These are phyloP conservation scores for Gymnobelideus leadbeateri DNA, from an alignment of 2,113 vertebrate species.

Conservation along the genomic window DNA sequence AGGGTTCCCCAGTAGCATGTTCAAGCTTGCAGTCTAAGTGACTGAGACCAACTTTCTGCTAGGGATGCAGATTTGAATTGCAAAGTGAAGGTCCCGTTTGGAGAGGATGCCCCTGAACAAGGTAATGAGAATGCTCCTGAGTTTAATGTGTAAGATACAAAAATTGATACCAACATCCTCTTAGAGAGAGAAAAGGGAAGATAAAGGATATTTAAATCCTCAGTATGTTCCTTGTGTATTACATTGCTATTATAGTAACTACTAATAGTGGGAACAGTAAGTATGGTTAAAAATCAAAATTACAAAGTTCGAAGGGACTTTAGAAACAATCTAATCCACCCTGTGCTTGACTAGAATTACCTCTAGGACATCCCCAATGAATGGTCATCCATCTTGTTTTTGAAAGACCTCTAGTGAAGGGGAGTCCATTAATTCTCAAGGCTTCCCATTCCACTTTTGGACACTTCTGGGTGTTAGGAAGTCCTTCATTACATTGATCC, in stretches of 20 bases:
- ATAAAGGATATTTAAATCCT: neutral
- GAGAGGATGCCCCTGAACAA: slow-evolving; percentile 4
- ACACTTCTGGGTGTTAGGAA: neutral
- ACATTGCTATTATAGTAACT: neutral
- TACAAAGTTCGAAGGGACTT: neutral
- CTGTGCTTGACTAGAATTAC: neutral
- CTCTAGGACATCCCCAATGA: neutral
- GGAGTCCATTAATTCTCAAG: neutral
- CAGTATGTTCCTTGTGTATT: neutral
- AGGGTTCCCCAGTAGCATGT: neutral
- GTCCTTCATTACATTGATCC: neutral
- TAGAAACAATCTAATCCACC: neutral
- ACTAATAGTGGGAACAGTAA: neutral
- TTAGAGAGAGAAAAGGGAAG: neutral
- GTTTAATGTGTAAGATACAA: neutral
- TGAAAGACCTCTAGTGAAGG: neutral
- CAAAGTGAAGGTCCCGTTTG: neutral
- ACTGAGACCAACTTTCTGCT: neutral
- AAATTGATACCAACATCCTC: neutral
- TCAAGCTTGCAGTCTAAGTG: neutral
- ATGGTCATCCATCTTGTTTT: neutral
- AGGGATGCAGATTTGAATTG: neutral
- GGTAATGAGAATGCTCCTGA: neutral
- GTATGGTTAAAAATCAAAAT: neutral
- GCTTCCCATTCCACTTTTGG: neutral